Evolutionary conservation across 2,888 invertebrate species (phyloP), one percentile per base, ranked within the genome.

Genomic region (Pharmacophagus antenor): DNA sequence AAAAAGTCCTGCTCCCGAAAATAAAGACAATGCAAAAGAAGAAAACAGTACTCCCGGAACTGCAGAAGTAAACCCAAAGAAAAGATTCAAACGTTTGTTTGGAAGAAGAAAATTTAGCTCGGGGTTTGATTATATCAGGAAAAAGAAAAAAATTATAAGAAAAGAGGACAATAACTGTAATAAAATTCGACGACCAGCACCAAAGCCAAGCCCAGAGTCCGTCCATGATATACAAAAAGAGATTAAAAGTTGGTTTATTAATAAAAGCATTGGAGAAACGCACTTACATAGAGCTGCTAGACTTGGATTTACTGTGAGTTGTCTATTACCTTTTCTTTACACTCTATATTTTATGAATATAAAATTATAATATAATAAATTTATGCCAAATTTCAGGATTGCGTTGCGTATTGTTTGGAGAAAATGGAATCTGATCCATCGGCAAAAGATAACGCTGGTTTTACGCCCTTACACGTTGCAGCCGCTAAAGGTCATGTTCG

Each of bases 241-340:
- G 84, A 95, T 97, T 63, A 95, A 96, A 79, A 93, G 95, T 66
- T 97, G 97, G 96, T 97, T 97, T 63, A 94, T 98, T 56, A 98
- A 98, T 82, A 98, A 98, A 81, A 97, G 98, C 54, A 94, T 97
- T 37, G 98, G 98, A 7, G 98, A 98, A 84, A 98, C 98, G 1
- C 94, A 96, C 71, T 92, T 98, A 54, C 98, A 98, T 79, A 93
- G 98, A 71, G 97, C 98, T 49, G 97, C 98, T 1, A 92, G 98
- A 71, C 93, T 96, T 58, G 97, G 97, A 56, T 95, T 96, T 73
- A 95, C 95, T 79, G 96, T 96, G 85, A 92, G 93, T 89, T 65
- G 71, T 17, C 23, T 51, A 93, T 89, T 65, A 71, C 17, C 25
- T 50, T 56, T 31, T 31, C 10, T 21, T 46, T 1, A 10, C n/a